A percentile compares a stretch with the other conserved stretches of the same genome.
Conservation (phyloP, 2,113 vertebrate species). For the Amphiprion ocellaris region DNA sequence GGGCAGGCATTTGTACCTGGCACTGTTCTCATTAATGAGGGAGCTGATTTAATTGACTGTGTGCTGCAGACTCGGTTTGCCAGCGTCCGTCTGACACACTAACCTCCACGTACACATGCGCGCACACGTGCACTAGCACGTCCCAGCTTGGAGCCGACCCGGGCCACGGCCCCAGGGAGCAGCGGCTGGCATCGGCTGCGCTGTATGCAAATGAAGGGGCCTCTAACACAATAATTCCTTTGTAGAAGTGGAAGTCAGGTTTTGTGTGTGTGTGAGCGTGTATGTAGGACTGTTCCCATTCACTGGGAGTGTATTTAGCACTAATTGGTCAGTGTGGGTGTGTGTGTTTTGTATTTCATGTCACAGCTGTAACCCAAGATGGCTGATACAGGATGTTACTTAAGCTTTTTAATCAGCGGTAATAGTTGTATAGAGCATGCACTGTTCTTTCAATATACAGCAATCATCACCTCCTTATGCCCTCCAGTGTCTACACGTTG, state of each 20-base stretch:
- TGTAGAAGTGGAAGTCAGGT: conserved; percentile 9
- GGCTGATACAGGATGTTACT: not conserved
- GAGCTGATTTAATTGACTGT: conserved; percentile 76
- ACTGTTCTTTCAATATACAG: not conserved
- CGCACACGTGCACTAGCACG: conserved; percentile 1
- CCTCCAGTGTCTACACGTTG: not conserved
- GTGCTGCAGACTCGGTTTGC: conserved; percentile 38
- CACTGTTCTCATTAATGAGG: conserved; percentile 77
- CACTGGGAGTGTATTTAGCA: not conserved
- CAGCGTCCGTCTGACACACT: conserved; percentile 48
- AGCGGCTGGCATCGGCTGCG: conserved; percentile 37
- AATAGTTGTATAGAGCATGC: not conserved
- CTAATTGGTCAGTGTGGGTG: not conserved
- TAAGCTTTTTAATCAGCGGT: not conserved
- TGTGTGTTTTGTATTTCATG: not conserved
- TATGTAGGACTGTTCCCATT: conserved; percentile 15
- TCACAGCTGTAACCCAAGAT: not conserved
- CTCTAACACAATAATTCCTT: conserved; percentile 53
- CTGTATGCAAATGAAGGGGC: conserved; percentile 68
- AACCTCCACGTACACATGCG: conserved; percentile 19
- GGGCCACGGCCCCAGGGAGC: conserved; percentile 48
- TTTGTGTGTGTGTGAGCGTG: not conserved
- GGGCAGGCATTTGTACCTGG: conserved; percentile 78
- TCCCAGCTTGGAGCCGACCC: conserved; percentile 34
- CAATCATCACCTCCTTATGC: not conserved